Conservation (phyloP, 2,113 vertebrate species). For the Hippocampus mohnikei region DNA sequence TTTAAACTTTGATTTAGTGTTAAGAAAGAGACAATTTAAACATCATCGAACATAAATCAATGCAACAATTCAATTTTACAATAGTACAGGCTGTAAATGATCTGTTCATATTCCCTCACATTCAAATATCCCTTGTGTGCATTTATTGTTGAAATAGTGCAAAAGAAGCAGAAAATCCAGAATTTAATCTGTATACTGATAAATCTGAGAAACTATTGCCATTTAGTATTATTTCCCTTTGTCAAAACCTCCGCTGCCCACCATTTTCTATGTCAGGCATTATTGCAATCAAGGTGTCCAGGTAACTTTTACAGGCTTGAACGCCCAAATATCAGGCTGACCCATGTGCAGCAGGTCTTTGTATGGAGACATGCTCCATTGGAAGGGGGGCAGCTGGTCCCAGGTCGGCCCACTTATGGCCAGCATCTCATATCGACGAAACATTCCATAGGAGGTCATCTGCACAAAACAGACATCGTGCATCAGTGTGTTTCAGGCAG, state of each 20-base stretch:
- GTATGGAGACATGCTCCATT: constrained; percentile 88
- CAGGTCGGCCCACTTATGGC: constrained; percentile 85
- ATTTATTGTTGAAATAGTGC: constrained; percentile 4
- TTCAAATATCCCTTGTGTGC: neutral
- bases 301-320: constrained; percentile 75
- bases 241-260: constrained; percentile 7
- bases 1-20: neutral
- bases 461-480: constrained; percentile 47
- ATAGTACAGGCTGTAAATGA: neutral
- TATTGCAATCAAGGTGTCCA: constrained; percentile 74
- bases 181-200: constrained; percentile 1
- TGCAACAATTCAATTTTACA: constrained; percentile 7
- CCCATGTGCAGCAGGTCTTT: constrained; percentile 81
- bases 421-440: constrained; percentile 70
- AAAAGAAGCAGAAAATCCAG: neutral
- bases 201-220: neutral
- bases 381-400: constrained; percentile 85
- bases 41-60: neutral
- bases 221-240: constrained; percentile 36
- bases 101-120: neutral
- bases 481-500: neutral
- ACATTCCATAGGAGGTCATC: constrained; percentile 82
- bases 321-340: constrained; percentile 89
- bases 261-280: neutral
- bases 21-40: neutral